A percentile compares a stretch with the other conserved stretches of the same genome.
These are phyloP conservation scores for Monopis laevigella DNA, from an alignment of 2,888 invertebrate species.

Conservation along the genomic window DNA sequence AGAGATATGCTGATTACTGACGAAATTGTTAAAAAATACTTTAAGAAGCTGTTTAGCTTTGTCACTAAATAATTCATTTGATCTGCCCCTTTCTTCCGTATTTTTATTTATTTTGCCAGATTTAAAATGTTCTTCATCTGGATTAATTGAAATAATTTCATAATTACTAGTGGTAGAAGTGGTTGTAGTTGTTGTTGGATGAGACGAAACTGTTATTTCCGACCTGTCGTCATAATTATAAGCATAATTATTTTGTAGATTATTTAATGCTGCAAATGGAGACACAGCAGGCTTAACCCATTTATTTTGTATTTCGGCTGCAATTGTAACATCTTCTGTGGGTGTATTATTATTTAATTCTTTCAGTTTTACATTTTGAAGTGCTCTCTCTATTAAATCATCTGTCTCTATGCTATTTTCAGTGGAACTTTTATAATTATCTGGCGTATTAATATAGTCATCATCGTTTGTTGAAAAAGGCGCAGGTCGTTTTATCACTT, in stretches of 20 bases:
- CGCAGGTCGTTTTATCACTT: slow-evolving; percentile 41
- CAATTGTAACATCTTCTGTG: slow-evolving; percentile 13
- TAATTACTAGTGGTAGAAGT: slow-evolving; percentile 25
- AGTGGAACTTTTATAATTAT: slow-evolving; percentile 26
- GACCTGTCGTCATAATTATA: slow-evolving; percentile 24
- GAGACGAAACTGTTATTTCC: slow-evolving; percentile 24
- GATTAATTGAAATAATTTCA: slow-evolving; percentile 20
- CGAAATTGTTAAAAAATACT: slow-evolving; percentile 44
- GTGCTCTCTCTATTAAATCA: slow-evolving; percentile 28
- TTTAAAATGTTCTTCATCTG: slow-evolving; percentile 29
- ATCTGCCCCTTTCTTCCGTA: slow-evolving; percentile 35
- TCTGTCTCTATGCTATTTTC: slow-evolving; percentile 35
- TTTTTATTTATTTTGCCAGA: slow-evolving; percentile 20
- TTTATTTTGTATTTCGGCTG: slow-evolving; percentile 16
- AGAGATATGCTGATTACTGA: slow-evolving; percentile 26
- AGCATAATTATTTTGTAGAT: slow-evolving; percentile 33
- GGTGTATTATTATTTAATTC: slow-evolving; percentile 22
- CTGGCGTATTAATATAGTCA: slow-evolving; percentile 21
- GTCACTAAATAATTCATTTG: slow-evolving; percentile 49
- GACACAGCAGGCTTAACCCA: slow-evolving; percentile 56
- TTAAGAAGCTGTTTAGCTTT: slow-evolving; percentile 48
- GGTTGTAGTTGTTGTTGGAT: slow-evolving; percentile 24
- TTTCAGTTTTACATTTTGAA: slow-evolving; percentile 25
- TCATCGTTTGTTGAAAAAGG: slow-evolving; percentile 28
- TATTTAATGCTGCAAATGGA: slow-evolving; percentile 60